phyloP scores from a whole-genome alignment of 92 coral and sea anemone species.

The Paragorgia papillata region DNA sequence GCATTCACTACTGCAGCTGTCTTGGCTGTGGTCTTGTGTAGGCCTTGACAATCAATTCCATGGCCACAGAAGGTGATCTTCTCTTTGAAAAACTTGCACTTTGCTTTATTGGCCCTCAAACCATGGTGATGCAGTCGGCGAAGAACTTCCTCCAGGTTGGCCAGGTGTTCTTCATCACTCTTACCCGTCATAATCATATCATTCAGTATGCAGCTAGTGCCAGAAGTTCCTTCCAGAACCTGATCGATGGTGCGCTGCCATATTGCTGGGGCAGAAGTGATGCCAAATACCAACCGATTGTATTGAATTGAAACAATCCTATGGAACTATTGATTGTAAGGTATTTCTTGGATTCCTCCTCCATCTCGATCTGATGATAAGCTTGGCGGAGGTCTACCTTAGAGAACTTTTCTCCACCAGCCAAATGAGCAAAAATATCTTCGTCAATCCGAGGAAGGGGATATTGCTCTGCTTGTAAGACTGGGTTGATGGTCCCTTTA shows the following conservation, averaged over 20 bases:
- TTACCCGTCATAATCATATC: slow-evolving; percentile 54
- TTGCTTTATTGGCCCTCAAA: slow-evolving; percentile 52
- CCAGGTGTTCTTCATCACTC: slow-evolving; percentile 55
- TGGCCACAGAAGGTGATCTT: slow-evolving; percentile 53
- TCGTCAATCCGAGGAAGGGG: slow-evolving; percentile 35
- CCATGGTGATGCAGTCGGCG: slow-evolving; percentile 52
- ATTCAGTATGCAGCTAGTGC: slow-evolving; percentile 57
- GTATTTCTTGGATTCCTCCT: slow-evolving; percentile 56
- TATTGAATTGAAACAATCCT: slow-evolving; percentile 58
- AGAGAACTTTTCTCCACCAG: slow-evolving; percentile 44
- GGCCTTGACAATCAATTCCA: slow-evolving; percentile 47
- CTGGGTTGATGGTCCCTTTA: slow-evolving; percentile 37
- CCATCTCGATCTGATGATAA: slow-evolving; percentile 60
- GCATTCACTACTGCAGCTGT: slow-evolving; percentile 52
- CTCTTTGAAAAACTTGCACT: slow-evolving; percentile 53
- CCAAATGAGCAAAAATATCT: slow-evolving; percentile 59
- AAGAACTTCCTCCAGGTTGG: too few species aligned
- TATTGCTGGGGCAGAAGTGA: slow-evolving; percentile 62
- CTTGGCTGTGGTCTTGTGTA: slow-evolving; percentile 59
- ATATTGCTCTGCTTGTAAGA: slow-evolving; percentile 28
- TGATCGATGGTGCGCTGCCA: slow-evolving; percentile 68
- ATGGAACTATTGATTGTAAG: slow-evolving; percentile 64
- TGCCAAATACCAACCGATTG: slow-evolving; percentile 62
- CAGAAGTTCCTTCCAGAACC: slow-evolving; percentile 52
- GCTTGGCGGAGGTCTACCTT: slow-evolving; percentile 52